phyloP scores from a whole-genome alignment of 2,113 vertebrate species.

The Mus musculus region DNA sequence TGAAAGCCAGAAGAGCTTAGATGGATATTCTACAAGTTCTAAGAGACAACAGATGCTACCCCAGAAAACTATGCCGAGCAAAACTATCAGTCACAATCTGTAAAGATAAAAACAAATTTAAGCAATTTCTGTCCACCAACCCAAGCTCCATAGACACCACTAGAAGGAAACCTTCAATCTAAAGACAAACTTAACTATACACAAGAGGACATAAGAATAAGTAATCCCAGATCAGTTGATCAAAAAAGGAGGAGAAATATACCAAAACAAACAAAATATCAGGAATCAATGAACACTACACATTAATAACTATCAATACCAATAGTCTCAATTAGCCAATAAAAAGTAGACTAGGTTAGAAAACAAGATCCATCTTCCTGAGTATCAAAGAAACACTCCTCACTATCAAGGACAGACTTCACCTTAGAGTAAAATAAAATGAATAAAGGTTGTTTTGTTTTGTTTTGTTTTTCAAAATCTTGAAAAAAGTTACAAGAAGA shows the following conservation, averaged over 20 bases:
- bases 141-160: not conserved
- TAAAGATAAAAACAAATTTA: not conserved
- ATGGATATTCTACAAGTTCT: not conserved
- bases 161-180: not conserved
- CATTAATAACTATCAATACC: not conserved
- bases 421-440: not conserved
- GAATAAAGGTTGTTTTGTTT: no score
- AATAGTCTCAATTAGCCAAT: not conserved
- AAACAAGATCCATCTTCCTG: not conserved
- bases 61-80: not conserved
- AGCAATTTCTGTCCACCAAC: not conserved
- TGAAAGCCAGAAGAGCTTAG: not conserved
- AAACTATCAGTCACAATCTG: not conserved
- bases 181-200: not conserved
- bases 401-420: not conserved
- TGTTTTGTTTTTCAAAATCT: no score
- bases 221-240: not conserved
- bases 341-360: not conserved
- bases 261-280: not conserved
- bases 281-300: not conserved
- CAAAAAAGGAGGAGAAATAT: not conserved
- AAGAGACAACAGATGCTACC: not conserved
- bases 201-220: not conserved
- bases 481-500: not conserved
- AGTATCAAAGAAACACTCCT: not conserved